Base-by-base conservation (phyloP, 2,888 invertebrate genomes). In the Oeneis ivallda region DNA sequence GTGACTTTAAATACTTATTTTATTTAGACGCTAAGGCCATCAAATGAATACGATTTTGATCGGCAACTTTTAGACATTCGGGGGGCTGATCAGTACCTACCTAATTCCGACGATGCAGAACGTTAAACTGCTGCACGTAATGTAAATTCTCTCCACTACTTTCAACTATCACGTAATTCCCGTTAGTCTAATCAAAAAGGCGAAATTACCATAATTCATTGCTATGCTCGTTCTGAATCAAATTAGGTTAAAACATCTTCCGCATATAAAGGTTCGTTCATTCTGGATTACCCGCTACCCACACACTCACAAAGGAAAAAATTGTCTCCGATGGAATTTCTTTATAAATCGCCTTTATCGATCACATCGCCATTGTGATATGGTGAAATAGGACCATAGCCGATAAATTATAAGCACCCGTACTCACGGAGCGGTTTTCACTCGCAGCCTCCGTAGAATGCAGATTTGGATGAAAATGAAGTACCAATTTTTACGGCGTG, bases 241-340 rank as follows among this genome's bases (percentile, higher is more conserved):
- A 68, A 68, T 68, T 68, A 68, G 66, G 60, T 66, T 60, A 63
- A 66, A 66, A 68, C 68, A 63, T 57, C 63, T 50, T 63, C 53
- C 57, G 68, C 68, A 68, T 68, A 52, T 34, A 60, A 52, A 68
- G 59, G 41, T 52, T 61, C 52, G 41, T 61, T 52, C n/a, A n/a
- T 52, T 61, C 62, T 50, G 37, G 50, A 68, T 68, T 65, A 65
- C 56, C 65, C 45, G 63, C 47, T 43, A 43, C 62, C 65, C 39
- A 61, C 43, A 26, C 26, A 26, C 5, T 5, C 45, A 56, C 50
- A 59, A 54, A 59, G 56, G 59, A 52, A 32, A 17, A 49, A 60
- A 50, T 50, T 47, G 63, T 63, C 63, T 57, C 39, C 49, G 53
- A 56, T 66, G 52, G 60, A 61, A 39, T 63, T 66, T 57, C 45